Base-by-base conservation (phyloP, 2,113 vertebrate genomes). In the Manacus vitellinus region DNA sequence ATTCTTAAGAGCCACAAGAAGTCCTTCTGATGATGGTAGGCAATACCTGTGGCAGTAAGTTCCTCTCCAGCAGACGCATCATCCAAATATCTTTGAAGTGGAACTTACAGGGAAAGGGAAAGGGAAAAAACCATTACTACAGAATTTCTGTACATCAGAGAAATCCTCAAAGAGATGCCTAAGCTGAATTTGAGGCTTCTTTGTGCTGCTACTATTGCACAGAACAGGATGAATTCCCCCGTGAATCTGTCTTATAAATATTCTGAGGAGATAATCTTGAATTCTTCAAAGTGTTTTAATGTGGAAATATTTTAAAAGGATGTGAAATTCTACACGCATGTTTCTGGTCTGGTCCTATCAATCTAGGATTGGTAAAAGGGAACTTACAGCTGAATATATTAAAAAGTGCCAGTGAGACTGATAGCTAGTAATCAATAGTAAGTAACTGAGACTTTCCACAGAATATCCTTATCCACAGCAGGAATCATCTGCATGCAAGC, bases 111-210 rank as follows among this genome's bases (percentile, higher is more conserved):
- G 47, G 46, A 52, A 52, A 85, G 22, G 79, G 20, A 71, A 92
- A 81, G 33, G 31, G 46, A 58, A 89, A 94, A 94, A 96, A 24
- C 10, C 92, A 83, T 73, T 96, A 74, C 72, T 80, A 47, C 47
- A 71, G 82, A 83, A 92, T 95, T 96, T 92, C 79, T 73, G 63
- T 78, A 65, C 23, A 25, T 93, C 90, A 96, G 76, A 92, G 56
- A 95, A 95, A 95, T 86, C 85, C 89, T 93, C 78, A 88, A 82
- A 93, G 90, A 89, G 81, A 94, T 88, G 71, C 63, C 61, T 93
- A 90, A 96, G 43, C 85, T 96, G 95, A 92, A 71, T 95, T 93
- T 86, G 94, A 94, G 90, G 72, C 90, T 95, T 82, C 94, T 95
- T 93, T 96, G 63, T 94, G 63, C 71, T 90, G 59, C 59, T 90